A percentile compares a stretch with the other conserved stretches of the same genome.
Evolutionary conservation across 2,113 vertebrate species (phyloP).

Genomic region (Crotalus horridus): DNA sequence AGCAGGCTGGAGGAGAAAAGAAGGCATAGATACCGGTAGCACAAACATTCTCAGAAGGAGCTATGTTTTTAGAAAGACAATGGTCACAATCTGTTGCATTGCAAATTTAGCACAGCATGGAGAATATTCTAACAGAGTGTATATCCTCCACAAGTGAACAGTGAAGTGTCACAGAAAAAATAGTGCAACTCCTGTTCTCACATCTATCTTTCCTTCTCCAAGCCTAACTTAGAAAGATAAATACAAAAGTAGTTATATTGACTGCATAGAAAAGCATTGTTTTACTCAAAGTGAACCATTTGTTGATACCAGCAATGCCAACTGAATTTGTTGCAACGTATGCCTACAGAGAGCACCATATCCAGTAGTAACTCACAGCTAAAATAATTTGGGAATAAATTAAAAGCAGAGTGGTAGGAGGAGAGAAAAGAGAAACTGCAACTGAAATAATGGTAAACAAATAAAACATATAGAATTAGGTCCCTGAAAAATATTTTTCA

Average conservation of each 20-base stretch:
- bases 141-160: neutral
- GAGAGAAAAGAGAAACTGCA: neutral
- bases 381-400: neutral
- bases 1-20: conserved; percentile 27
- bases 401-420: neutral
- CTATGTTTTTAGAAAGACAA: neutral
- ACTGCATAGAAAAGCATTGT: neutral
- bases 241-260: neutral
- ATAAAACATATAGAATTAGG: neutral
- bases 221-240: neutral
- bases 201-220: neutral
- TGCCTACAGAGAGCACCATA: neutral
- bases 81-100: neutral
- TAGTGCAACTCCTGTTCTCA: neutral
- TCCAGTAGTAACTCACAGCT: neutral
- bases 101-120: neutral
- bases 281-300: neutral
- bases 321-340: neutral
- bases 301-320: neutral
- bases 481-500: neutral
- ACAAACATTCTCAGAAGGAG: conserved; percentile 22
- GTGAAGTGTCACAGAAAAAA: neutral
- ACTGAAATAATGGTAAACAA: neutral
- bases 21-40: conserved; percentile 13
- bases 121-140: neutral